Base-by-base conservation (phyloP, 2,113 vertebrate species). In the Poeciliopsis occidentalis region DNA sequence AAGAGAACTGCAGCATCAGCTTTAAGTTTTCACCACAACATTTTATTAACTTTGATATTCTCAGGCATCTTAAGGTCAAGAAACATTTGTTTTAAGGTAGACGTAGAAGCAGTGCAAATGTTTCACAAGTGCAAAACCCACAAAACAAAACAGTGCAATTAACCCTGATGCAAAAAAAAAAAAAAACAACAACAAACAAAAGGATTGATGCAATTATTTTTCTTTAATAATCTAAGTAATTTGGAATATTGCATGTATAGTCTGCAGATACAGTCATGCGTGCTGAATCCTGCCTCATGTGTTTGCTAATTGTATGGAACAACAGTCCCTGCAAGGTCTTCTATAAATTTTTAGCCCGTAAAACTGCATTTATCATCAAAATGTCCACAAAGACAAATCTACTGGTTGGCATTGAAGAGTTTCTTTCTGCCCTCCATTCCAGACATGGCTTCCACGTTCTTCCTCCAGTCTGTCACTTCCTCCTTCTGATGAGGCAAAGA, bases 371-470 rank as follows among this genome's bases (percentile, higher is more conserved):
- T 0, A 1, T 39, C 8, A 54, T 44, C 47, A 19, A 47, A 67
- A 60, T 74, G 11, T 71, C 44, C 66, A 60, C 17, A 41, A 82
- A 29, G 69, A 41, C 29, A 13, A 29, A 57, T 74, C 70, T 88
- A 88, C 27, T 84, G 88, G 64, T 75, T 76, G 1, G 78, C 85
- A 69, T 94, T 64, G 78, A 95, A 95, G 88, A 94, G 86, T 87
- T 95, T 95, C 91, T 94, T 95, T 22, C 94, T 94, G 78, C 94
- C 94, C 72, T 95, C 94, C 94, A 95, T 95, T 12, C 94, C 94
- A 11, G 94, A 94, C 94, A 94, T 94, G 82, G 94, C 90, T 13
- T 94, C 94, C 90, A 95, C 94, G 26, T 95, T 95, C 85, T 95
- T 95, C 88, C 93, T 93, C 94, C 94, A 95, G 77, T 95, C 94